These are phyloP conservation scores for Lomographa bimaculata DNA, from an alignment of 2,888 invertebrate genomes.

Conservation along the genomic window DNA sequence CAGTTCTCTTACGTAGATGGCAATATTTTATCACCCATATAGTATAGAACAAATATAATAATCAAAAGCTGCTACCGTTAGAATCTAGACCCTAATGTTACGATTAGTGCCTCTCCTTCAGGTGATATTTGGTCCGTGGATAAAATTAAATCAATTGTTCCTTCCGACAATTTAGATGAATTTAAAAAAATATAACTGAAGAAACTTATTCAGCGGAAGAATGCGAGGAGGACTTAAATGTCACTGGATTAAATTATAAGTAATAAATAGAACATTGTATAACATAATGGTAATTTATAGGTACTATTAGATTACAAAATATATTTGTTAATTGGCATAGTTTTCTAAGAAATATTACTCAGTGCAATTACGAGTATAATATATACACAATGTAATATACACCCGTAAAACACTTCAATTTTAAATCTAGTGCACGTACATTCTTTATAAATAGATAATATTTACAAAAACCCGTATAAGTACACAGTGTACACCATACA, in stretches of 20 bases:
- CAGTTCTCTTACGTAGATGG: slow-evolving; percentile 1
- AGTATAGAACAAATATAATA: slow-evolving; percentile 4
- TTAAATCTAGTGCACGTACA: slow-evolving; percentile 55
- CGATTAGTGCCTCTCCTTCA: slow-evolving; percentile 43
- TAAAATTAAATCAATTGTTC: slow-evolving; percentile 24
- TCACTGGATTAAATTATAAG: slow-evolving; percentile 36
- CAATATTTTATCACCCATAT: slow-evolving; percentile 4
- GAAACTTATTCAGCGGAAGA: slow-evolving; percentile 25
- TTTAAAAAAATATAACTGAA: slow-evolving; percentile 21
- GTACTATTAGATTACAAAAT: slow-evolving; percentile 45
- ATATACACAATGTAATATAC: no score
- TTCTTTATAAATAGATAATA: slow-evolving; percentile 54
- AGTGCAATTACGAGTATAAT: slow-evolving; percentile 47
- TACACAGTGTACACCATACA: slow-evolving; percentile 6
- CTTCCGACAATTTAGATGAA: slow-evolving; percentile 28
- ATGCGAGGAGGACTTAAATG: slow-evolving; percentile 35
- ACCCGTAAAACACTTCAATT: slow-evolving; percentile 48
- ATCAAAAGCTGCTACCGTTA: slow-evolving; percentile 25
- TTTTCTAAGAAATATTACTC: slow-evolving; percentile 36
- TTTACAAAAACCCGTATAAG: slow-evolving; percentile 6
- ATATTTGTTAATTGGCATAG: slow-evolving; percentile 39
- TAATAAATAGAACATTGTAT: slow-evolving; percentile 44
- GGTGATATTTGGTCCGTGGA: slow-evolving; percentile 30
- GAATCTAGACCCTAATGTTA: slow-evolving; percentile 32
- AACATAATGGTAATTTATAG: slow-evolving; percentile 45